Base-by-base conservation (phyloP, 1,140 invertebrate genomes). In the Protaetia brevitarsis region DNA sequence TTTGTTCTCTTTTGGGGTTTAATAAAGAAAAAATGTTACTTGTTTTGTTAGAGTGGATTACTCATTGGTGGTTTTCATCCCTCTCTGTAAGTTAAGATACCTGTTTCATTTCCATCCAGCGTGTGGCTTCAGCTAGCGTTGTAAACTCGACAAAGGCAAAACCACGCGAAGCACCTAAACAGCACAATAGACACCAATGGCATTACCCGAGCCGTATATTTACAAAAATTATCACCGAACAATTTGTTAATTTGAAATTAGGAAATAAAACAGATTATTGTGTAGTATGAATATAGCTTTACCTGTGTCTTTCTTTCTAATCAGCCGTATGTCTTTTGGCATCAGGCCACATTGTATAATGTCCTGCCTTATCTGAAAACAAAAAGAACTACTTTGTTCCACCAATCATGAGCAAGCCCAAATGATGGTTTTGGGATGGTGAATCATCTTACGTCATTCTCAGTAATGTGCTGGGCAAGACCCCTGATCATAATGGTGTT, bases 131-230 rank as follows among this genome's bases (percentile, higher is more conserved):
- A 80, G 88, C 87, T 77, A 93, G 85, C 79, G 89, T 89, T 81
- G 88, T 85, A 90, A 97, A 97, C 86, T 97, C 95, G 82, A 97
- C 91, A 87, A 96, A 97, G 81, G 93, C 94, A 86, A 96, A 94
- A 82, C 91, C 92, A 80, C 92, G 87, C 79, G 90, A 92, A 80
- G 88, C 84, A 86, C 91, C 91, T 90, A 88, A 84, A 86, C 83
- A 79, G 77, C 74, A 79, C 75, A 77, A 78, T 76, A 77, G 74
- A 79, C 70, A 79, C 77, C 73, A 78, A 77, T 78, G 74, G 76
- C 69, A 78, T 78, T 78, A 78, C 75, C 74, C 71, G 69, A 69
- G 68, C 73, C 72, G 66, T 74, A 72, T 61, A 61, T 29, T 36
- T 61, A 34, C 19, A 61, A 61, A 61, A 61, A 61, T 23, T 30